Percentiles rank a stretch among this genome's conserved stretches.
These are phyloP conservation scores for Gobio occitaniae DNA, from an alignment of 2,797 vertebrate species.

Conservation along the genomic window DNA sequence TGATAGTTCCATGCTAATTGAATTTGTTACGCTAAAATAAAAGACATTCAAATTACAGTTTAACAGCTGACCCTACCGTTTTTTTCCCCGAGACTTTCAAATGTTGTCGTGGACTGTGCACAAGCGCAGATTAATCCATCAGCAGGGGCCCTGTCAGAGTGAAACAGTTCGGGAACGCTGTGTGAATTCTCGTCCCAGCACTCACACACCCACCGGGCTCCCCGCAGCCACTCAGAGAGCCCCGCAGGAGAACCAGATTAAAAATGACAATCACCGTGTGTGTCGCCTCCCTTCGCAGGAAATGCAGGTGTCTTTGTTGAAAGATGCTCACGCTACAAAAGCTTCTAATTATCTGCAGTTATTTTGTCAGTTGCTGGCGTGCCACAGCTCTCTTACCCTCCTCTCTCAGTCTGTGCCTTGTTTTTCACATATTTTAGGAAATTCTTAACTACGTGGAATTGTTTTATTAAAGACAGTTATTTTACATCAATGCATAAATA, in stretches of 20 bases:
- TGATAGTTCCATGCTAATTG: constrained; percentile 33
- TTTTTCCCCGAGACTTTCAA: constrained; percentile 8
- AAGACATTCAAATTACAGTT: constrained; percentile 48
- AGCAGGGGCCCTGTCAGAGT: constrained; percentile 45
- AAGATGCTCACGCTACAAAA: constrained; percentile 83
- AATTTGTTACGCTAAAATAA: constrained; percentile 32
- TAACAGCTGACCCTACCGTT: constrained; percentile 55
- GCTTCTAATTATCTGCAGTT: constrained; percentile 86
- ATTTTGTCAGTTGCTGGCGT: constrained; percentile 84
- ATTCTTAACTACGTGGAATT: background rate
- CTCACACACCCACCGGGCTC: constrained; percentile 60
- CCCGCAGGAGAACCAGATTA: constrained; percentile 79
- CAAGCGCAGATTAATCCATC: constrained; percentile 52
- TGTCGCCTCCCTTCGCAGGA: constrained; percentile 79
- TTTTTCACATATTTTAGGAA: constrained; percentile 32
- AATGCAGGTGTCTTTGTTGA: constrained; percentile 86
- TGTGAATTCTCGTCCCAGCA: constrained; percentile 50
- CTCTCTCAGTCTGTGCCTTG: constrained; percentile 36
- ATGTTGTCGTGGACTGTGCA: constrained; percentile 35
- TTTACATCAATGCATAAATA: background rate
- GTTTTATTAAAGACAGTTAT: background rate
- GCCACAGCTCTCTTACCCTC: constrained; percentile 37
- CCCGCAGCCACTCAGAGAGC: constrained; percentile 73
- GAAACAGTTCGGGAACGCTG: constrained; percentile 23
- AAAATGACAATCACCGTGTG: constrained; percentile 84